Percentiles rank a stretch among this genome's conserved stretches.
phyloP scores from a whole-genome alignment of 2,888 invertebrate species.

The Drosophila phalerata region DNA sequence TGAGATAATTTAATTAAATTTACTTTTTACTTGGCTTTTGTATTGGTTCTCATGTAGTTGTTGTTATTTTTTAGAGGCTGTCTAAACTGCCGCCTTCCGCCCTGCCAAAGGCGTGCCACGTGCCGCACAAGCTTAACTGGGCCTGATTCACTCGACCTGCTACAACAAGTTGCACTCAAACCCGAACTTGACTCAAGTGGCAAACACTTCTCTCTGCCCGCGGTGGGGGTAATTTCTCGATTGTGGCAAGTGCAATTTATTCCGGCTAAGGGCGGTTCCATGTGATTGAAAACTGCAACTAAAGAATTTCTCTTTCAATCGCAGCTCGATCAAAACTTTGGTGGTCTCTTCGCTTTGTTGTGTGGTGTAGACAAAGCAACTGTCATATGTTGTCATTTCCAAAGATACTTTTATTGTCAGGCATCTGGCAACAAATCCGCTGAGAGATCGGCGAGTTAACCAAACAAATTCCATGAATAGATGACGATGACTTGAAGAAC shows the following conservation, averaged over 20 bases:
- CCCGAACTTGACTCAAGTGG: constrained; percentile 65
- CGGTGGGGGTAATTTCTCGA: constrained; percentile 41
- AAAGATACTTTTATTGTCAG: constrained; percentile 57
- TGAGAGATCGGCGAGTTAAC: constrained; percentile 47
- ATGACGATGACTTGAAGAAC: constrained; percentile 68
- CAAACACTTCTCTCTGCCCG: constrained; percentile 70
- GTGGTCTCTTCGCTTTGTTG: constrained; percentile 65
- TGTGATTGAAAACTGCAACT: background rate
- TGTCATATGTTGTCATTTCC: constrained; percentile 67
- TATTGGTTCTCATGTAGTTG: constrained; percentile 14
- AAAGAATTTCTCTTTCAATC: background rate
- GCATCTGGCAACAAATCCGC: constrained; percentile 70
- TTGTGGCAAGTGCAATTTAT: constrained; percentile 64
- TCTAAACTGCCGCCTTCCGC: constrained; percentile 18
- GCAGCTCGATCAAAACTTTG: constrained; percentile 48
- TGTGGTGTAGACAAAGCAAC: constrained; percentile 59
- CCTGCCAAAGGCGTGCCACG: constrained; percentile 57
- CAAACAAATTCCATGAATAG: constrained; percentile 58
- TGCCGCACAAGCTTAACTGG: constrained; percentile 35
- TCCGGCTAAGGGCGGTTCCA: constrained; percentile 9
- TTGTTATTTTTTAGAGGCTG: constrained; percentile 27
- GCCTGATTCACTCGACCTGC: constrained; percentile 1
- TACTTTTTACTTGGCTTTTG: constrained; percentile 82
- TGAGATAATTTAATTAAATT: constrained; percentile 83
- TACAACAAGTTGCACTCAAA: constrained; percentile 40